Evolutionary conservation across 2,113 vertebrate genomes (phyloP).

Genomic region (Myodes glareolus): DNA sequence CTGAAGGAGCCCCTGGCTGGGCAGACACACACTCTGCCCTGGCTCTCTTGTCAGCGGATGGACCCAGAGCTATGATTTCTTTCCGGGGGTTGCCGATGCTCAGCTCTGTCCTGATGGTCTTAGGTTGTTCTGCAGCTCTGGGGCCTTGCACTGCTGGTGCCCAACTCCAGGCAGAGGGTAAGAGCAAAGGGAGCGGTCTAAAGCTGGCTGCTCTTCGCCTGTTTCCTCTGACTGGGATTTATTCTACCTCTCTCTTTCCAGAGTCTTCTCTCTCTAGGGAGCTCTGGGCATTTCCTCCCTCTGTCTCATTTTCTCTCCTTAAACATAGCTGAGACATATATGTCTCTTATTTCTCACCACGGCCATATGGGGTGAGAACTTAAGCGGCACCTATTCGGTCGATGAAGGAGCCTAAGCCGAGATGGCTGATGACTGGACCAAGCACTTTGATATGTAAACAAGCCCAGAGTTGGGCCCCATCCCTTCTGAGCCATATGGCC

Average conservation of each 20-base stretch:
- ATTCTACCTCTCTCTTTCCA: neutral
- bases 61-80: neutral
- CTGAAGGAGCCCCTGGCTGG: neutral
- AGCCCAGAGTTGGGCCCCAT: neutral
- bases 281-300: neutral
- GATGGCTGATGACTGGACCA: neutral
- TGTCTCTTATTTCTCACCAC: neutral
- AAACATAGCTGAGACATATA: neutral
- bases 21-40: neutral
- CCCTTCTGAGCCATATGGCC: neutral
- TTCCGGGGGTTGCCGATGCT: neutral
- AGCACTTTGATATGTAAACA: neutral
- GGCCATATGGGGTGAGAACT: neutral
- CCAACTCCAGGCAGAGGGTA: too few relatives aligned
- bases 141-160: neutral
- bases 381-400: neutral
- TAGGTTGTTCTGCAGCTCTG: neutral
- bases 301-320: neutral
- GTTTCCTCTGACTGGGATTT: neutral
- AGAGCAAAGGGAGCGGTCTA: neutral
- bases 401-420: neutral
- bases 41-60: neutral
- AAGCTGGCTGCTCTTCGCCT: neutral
- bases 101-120: neutral
- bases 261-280: neutral